A percentile compares a stretch with the other conserved stretches of the same genome.
These are phyloP conservation scores for Clarias laeviceps DNA, from an alignment of 2,797 vertebrate genomes.

Conservation along the genomic window DNA sequence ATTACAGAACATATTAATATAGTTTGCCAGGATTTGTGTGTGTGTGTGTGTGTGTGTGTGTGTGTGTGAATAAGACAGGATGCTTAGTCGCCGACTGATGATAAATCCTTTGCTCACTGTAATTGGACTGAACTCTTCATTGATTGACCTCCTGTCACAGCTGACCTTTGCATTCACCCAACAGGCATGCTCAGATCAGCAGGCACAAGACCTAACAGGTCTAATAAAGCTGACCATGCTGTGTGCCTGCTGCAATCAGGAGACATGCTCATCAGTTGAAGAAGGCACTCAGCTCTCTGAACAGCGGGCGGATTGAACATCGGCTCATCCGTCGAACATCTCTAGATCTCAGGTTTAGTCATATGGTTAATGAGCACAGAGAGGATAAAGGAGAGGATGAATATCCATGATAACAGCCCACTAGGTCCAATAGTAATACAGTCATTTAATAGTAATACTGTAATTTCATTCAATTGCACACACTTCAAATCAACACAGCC, in stretches of 20 bases:
- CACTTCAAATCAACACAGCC: constrained; percentile 10
- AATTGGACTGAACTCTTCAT: constrained; percentile 48
- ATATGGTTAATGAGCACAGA: not conserved
- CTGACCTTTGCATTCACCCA: constrained; percentile 41
- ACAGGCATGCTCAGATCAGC: constrained; percentile 27
- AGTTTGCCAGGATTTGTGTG: not conserved
- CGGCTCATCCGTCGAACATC: constrained; percentile 10
- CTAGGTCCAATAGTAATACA: not conserved
- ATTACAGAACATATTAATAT: not conserved
- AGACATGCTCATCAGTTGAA: constrained; percentile 33
- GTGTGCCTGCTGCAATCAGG: constrained; percentile 34
- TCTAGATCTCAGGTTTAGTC: not conserved
- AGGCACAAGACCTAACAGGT: constrained; percentile 26
- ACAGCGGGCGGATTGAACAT: not conserved
- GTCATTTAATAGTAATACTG: too few species aligned
- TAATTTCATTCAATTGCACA: not conserved
- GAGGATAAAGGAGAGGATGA: not conserved
- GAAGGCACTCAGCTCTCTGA: constrained; percentile 16
- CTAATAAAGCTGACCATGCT: constrained; percentile 44
- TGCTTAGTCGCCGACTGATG: constrained; percentile 25
- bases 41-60: constrained; percentile 2
- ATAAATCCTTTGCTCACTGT: constrained; percentile 34
- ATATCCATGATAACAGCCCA: not conserved
- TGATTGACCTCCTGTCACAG: constrained; percentile 47
- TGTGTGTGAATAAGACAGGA: constrained; percentile 1